Percentiles rank a stretch among this genome's conserved stretches.
Evolutionary conservation across 1,140 invertebrate species (phyloP).

Genomic region (Acromyrmex heyeri): DNA sequence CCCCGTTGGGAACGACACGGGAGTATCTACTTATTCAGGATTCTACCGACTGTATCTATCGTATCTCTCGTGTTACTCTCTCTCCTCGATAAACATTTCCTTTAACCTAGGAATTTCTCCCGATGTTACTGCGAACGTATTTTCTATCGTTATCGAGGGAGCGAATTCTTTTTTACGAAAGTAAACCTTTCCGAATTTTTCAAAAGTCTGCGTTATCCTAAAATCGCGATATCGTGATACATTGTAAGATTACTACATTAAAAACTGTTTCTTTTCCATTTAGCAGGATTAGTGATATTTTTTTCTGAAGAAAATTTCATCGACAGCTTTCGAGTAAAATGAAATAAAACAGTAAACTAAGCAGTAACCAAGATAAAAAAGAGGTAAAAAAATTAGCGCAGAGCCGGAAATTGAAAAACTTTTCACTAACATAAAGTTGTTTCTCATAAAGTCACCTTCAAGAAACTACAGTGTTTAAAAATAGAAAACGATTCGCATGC

Average conservation of each 20-base stretch:
- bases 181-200: constrained; percentile 19
- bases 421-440: constrained; percentile 10
- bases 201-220: background rate
- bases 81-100: constrained; percentile 43
- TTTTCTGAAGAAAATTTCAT: background rate
- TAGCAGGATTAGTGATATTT: background rate
- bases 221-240: constrained; percentile 25
- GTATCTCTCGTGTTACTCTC: constrained; percentile 23
- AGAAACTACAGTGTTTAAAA: background rate
- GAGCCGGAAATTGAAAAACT: background rate
- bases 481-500: background rate
- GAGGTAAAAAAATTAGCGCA: background rate
- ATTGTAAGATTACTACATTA: background rate
- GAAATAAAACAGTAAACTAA: background rate
- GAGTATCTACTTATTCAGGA: constrained; percentile 49
- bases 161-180: constrained; percentile 28
- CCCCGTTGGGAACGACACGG: constrained; percentile 49
- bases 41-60: constrained; percentile 31
- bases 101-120: constrained; percentile 57
- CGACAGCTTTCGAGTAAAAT: background rate
- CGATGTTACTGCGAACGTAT: constrained; percentile 50
- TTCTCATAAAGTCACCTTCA: constrained; percentile 11
- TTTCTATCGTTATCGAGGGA: constrained; percentile 59
- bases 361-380: background rate
- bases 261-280: constrained; percentile 23